Percentiles rank a stretch among this genome's conserved stretches.
Conservation (phyloP, 2,888 invertebrate species). For the Galerucella calmariensis region DNA sequence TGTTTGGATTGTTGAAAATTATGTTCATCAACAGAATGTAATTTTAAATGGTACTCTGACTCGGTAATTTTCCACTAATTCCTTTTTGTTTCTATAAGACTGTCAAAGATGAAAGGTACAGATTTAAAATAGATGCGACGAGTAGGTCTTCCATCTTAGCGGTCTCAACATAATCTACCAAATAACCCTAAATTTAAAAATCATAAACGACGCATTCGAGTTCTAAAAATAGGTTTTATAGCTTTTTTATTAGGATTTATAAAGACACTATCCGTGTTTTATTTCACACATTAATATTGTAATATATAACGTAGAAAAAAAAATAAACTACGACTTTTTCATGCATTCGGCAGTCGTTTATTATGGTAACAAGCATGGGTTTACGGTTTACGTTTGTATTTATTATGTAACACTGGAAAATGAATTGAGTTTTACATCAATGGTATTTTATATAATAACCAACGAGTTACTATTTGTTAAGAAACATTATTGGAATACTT, state of each 20-base stretch:
- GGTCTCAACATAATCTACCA: neutral
- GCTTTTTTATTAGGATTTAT: conserved; percentile 15
- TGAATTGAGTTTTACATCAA: neutral
- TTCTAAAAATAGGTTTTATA: conserved; percentile 17
- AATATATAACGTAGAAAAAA: conserved; percentile 3
- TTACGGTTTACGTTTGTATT: neutral
- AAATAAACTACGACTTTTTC: conserved; percentile 5
- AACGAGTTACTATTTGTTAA: neutral
- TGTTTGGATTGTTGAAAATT: neutral
- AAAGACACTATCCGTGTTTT: conserved; percentile 7
- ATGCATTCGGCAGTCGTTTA: neutral
- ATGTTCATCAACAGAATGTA: neutral
- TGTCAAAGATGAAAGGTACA: neutral
- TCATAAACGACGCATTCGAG: neutral
- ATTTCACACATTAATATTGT: conserved; percentile 8
- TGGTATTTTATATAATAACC: neutral
- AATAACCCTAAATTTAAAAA: conserved; percentile 7
- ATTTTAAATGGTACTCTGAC: neutral
- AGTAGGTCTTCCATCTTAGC: conserved; percentile 8
- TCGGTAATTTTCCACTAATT: neutral
- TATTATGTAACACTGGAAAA: neutral
- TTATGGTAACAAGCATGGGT: neutral
- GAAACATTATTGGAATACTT: neutral
- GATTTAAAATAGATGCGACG: conserved; percentile 4
- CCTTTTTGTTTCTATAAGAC: neutral